Evolutionary conservation across 2,888 invertebrate species (phyloP).

Genomic region (Tetragonula carbonaria): DNA sequence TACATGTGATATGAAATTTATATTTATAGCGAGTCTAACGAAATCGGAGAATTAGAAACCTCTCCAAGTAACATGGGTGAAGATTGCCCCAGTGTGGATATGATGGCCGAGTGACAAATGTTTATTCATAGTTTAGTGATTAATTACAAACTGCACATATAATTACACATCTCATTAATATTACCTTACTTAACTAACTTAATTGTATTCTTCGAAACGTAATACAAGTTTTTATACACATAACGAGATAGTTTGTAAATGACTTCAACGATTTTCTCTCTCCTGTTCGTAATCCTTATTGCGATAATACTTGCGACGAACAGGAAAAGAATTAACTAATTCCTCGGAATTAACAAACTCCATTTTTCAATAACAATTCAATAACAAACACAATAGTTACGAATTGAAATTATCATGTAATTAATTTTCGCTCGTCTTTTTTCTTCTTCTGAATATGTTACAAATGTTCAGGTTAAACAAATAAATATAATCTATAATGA

Average conservation of each 20-base stretch:
- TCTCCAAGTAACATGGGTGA: conserved; percentile 93
- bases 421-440: conserved; percentile 33
- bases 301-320: not conserved
- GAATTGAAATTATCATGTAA: not conserved
- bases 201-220: conserved; percentile 69
- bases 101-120: conserved; percentile 85
- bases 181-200: conserved; percentile 67
- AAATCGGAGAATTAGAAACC: conserved; percentile 90
- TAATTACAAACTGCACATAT: conserved; percentile 69
- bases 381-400: not conserved
- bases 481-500: conserved; percentile 58
- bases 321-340: not conserved
- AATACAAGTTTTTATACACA: conserved; percentile 74
- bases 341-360: not conserved
- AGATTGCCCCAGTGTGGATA: conserved; percentile 90
- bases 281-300: not conserved
- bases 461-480: conserved; percentile 18
- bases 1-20: not conserved
- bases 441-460: conserved; percentile 3
- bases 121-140: conserved; percentile 66
- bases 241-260: conserved; percentile 21
- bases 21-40: conserved; percentile 91
- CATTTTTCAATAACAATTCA: not conserved
- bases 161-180: conserved; percentile 63
- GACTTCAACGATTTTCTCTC: not conserved